A percentile compares a stretch with the other conserved stretches of the same genome.
Conservation (phyloP, 1,140 invertebrate genomes). For the Mycetomoellerius zeteki region DNA sequence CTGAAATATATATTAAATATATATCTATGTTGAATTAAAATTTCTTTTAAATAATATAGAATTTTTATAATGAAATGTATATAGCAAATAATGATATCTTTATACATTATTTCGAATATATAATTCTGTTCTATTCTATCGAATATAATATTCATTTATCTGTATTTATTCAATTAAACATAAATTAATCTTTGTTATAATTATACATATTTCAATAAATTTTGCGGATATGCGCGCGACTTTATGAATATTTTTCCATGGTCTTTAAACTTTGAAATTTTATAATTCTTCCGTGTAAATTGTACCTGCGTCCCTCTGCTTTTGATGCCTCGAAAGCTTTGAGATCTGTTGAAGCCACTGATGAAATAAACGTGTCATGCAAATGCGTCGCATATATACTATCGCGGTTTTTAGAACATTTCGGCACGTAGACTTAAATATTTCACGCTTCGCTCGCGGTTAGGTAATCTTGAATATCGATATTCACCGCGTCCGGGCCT, state of each 20-base stretch:
- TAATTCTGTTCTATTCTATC: constrained; percentile 1
- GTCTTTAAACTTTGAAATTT: constrained; percentile 7
- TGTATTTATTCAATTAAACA: not conserved
- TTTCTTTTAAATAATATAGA: constrained; percentile 5
- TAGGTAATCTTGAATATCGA: constrained; percentile 54
- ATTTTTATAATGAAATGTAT: constrained; percentile 1
- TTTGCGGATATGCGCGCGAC: not conserved
- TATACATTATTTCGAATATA: not conserved
- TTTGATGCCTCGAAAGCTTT: constrained; percentile 34
- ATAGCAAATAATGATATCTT: constrained; percentile 6
- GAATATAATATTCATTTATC: constrained; percentile 1
- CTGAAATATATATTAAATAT: not conserved
- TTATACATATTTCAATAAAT: not conserved
- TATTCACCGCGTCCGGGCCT: constrained; percentile 21
- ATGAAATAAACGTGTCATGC: constrained; percentile 45
- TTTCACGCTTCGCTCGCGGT: constrained; percentile 46
- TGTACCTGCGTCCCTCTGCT: not conserved
- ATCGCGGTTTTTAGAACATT: constrained; percentile 53
- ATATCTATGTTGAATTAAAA: not conserved
- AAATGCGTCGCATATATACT: constrained; percentile 37
- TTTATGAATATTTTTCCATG: not conserved
- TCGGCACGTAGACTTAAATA: constrained; percentile 46
- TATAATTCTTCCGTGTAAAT: constrained; percentile 38
- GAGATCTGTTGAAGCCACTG: constrained; percentile 25
- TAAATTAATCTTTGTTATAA: not conserved